A percentile compares a stretch with the other conserved stretches of the same genome.
phyloP scores from a whole-genome alignment of 2,888 invertebrate species.

The Caenorhabditis japonica region DNA sequence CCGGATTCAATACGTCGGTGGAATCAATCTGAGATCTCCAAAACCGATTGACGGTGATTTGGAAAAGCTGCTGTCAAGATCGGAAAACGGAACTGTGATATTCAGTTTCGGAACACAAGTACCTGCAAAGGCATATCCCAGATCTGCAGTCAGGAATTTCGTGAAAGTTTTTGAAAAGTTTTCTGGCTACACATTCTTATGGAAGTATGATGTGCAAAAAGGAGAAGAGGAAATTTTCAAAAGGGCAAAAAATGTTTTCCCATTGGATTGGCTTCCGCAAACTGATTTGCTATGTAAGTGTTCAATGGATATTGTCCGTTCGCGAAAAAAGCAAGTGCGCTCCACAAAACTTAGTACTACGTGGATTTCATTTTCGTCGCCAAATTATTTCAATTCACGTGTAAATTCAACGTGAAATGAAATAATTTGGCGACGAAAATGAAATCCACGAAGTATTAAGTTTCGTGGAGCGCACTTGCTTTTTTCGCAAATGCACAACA shows the following conservation, averaged over 20 bases:
- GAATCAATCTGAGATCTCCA: slow-evolving; percentile 55
- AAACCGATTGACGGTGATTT: slow-evolving; percentile 41
- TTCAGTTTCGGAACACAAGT: slow-evolving; percentile 55
- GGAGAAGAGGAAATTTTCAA: slow-evolving; percentile 53
- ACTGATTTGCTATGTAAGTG: slow-evolving; percentile 60
- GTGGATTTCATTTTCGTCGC: no score
- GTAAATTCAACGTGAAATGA: no score
- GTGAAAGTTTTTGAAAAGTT: slow-evolving; percentile 63
- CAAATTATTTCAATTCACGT: no score
- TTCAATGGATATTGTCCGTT: no score
- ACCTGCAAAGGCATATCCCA: slow-evolving; percentile 42
- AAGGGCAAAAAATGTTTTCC: slow-evolving; percentile 48
- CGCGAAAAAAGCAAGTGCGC: no score
- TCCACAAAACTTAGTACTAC: no score
- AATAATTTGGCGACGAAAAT: no score
- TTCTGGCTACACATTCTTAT: slow-evolving; percentile 62
- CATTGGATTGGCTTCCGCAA: slow-evolving; percentile 63
- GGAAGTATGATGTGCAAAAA: slow-evolving; percentile 60
- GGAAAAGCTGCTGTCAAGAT: slow-evolving; percentile 12
- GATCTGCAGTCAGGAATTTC: slow-evolving; percentile 50
- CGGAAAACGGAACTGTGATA: slow-evolving; percentile 39
- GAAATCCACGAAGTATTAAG: no score
- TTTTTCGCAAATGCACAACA: no score
- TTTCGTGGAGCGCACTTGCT: no score
- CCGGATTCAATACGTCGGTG: slow-evolving; percentile 68